A percentile compares a stretch with the other conserved stretches of the same genome.
phyloP scores from a whole-genome alignment of 1,140 invertebrate genomes.

The Drosophila lacertosa region DNA sequence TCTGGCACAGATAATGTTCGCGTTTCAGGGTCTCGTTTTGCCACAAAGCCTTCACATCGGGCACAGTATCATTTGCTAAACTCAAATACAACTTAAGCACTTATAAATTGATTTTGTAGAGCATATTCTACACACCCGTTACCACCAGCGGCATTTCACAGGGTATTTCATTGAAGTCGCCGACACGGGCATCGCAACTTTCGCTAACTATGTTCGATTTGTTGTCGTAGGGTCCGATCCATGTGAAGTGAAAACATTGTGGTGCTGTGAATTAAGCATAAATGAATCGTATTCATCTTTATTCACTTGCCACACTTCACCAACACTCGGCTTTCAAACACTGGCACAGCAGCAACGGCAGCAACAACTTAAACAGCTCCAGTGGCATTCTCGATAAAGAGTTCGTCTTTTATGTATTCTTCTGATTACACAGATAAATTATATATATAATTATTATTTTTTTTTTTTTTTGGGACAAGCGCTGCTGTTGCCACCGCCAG shows the following conservation, averaged over 20 bases:
- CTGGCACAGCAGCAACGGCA: conserved; percentile 42
- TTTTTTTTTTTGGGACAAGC: conserved; percentile 14
- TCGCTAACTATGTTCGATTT: conserved; percentile 59
- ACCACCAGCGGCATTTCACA: conserved; percentile 66
- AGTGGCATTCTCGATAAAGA: conserved; percentile 59
- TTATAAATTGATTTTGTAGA: background rate
- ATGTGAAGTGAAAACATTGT: conserved; percentile 77
- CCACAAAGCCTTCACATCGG: conserved; percentile 72
- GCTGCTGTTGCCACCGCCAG: conserved; percentile 39
- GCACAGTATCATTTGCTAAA: conserved; percentile 69
- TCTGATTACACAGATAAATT: conserved; percentile 19
- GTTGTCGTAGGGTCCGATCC: conserved; percentile 73
- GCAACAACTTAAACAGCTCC: conserved; percentile 25
- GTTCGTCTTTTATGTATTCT: background rate
- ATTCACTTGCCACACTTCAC: conserved; percentile 21
- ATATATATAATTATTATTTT: background rate
- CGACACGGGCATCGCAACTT: conserved; percentile 60
- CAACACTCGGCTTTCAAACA: conserved; percentile 50
- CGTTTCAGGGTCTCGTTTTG: conserved; percentile 48
- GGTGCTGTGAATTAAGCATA: conserved; percentile 47
- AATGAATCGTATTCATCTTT: background rate
- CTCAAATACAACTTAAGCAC: background rate
- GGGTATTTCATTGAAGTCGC: conserved; percentile 70
- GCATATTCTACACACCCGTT: conserved; percentile 46
- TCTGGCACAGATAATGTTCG: conserved; percentile 63